Percentiles rank a stretch among this genome's conserved stretches.
phyloP scores from a whole-genome alignment of 1,140 invertebrate genomes.

The Gryon sp. region DNA sequence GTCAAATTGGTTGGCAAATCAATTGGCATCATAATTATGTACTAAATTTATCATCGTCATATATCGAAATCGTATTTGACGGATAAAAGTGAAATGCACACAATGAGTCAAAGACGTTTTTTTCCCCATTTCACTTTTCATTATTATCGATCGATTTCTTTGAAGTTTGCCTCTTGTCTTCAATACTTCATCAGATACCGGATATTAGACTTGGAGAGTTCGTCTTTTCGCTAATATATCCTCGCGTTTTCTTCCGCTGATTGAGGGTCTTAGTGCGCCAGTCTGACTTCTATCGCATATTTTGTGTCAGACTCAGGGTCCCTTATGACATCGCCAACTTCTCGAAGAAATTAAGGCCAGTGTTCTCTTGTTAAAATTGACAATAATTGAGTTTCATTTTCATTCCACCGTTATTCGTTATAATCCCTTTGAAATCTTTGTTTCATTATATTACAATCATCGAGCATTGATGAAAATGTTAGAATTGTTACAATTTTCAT shows the following conservation, averaged over 20 bases:
- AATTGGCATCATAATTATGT: too few species aligned
- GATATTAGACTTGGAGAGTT: constrained; percentile 51
- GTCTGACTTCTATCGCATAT: constrained; percentile 15
- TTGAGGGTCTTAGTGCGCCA: constrained; percentile 21
- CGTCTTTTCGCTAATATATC: constrained; percentile 39
- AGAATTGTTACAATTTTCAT: too few species aligned
- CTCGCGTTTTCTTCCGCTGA: constrained; percentile 22
- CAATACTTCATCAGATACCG: constrained; percentile 57
- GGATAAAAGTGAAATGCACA: too few species aligned
- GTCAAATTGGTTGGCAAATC: too few species aligned
- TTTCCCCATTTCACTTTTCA: constrained; percentile 8
- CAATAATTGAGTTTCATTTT: constrained; percentile 47
- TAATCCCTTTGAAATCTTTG: constrained; percentile 19
- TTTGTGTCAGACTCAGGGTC: constrained; percentile 10
- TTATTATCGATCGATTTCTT: constrained; percentile 30
- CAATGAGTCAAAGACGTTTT: too few species aligned
- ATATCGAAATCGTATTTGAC: too few species aligned
- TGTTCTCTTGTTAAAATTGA: constrained; percentile 35
- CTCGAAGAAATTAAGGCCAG: constrained; percentile 26
- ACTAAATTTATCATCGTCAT: too few species aligned
- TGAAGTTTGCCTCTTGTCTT: constrained; percentile 36
- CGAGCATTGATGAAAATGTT: constrained; percentile 2
- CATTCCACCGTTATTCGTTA: constrained; percentile 8
- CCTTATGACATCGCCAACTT: constrained; percentile 8
- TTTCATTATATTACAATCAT: constrained; percentile 25